phyloP scores from a whole-genome alignment of 2,113 vertebrate genomes.

The Strigops habroptila region DNA sequence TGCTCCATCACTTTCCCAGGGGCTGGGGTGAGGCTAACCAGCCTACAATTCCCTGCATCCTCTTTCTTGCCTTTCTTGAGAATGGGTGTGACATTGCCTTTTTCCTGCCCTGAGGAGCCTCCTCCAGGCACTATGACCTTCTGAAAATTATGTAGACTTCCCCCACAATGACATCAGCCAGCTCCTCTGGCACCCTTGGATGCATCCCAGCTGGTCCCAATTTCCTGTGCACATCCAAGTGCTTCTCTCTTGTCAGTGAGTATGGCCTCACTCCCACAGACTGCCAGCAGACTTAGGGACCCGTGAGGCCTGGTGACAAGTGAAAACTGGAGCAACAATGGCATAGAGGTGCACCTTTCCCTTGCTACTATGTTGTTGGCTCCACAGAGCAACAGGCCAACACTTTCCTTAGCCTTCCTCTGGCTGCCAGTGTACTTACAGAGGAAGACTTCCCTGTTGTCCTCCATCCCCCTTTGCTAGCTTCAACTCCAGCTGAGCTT shows the following conservation, averaged over 20 bases:
- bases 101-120: not conserved
- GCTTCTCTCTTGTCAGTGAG: not conserved
- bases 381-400: not conserved
- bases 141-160: not conserved
- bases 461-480: not conserved
- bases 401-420: not conserved
- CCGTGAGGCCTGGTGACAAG: not conserved
- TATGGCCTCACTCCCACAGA: not conserved
- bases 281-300: not conserved
- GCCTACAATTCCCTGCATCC: not conserved
- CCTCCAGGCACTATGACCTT: not conserved
- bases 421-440: not conserved
- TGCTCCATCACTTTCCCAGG: not conserved
- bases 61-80: not conserved
- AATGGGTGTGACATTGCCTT: not conserved
- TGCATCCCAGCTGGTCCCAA: not conserved
- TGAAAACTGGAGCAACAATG: not conserved
- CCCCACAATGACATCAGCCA: not conserved
- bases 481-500: not conserved
- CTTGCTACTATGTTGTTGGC: not conserved
- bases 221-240: not conserved
- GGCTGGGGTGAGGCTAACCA: not conserved
- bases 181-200: not conserved
- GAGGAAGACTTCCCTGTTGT: not conserved
- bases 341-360: not conserved